These are phyloP conservation scores for Hyles vespertilio DNA, from an alignment of 1,140 invertebrate species.

Conservation along the genomic window DNA sequence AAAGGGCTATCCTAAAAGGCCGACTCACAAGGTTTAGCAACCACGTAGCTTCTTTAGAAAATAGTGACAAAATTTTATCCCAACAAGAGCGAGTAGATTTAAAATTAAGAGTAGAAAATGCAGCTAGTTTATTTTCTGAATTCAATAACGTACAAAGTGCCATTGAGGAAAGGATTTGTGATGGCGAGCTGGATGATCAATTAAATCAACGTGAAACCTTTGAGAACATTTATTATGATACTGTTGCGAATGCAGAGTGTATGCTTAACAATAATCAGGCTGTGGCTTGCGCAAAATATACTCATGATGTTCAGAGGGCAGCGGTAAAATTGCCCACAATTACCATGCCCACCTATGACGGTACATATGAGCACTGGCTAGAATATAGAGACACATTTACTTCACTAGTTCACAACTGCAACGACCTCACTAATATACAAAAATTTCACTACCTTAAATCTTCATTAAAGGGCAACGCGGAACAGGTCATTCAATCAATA, in stretches of 20 bases:
- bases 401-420: conserved; percentile 16
- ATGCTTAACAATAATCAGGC: no score
- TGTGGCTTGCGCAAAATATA: no score
- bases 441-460: no score
- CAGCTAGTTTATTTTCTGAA: conserved; percentile 15
- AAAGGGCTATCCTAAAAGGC: no score
- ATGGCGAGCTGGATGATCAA: conserved; percentile 11
- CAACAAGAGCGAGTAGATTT: no score
- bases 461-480: conserved; percentile 8
- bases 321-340: conserved; percentile 5
- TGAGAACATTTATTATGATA: conserved; percentile 14
- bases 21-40: no score
- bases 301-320: no score
- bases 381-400: conserved; percentile 18
- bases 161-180: conserved; percentile 13
- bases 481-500: conserved; percentile 23
- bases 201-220: conserved; percentile 16
- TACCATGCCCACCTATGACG: conserved; percentile 18
- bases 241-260: conserved; percentile 10
- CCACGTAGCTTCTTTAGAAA: no score
- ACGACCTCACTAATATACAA: conserved; percentile 14
- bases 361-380: conserved; percentile 17
- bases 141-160: conserved; percentile 16
- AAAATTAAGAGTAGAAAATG: no score
- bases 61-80: no score